phyloP scores from a whole-genome alignment of 2,113 vertebrate genomes.

The Scophthalmus maximus region DNA sequence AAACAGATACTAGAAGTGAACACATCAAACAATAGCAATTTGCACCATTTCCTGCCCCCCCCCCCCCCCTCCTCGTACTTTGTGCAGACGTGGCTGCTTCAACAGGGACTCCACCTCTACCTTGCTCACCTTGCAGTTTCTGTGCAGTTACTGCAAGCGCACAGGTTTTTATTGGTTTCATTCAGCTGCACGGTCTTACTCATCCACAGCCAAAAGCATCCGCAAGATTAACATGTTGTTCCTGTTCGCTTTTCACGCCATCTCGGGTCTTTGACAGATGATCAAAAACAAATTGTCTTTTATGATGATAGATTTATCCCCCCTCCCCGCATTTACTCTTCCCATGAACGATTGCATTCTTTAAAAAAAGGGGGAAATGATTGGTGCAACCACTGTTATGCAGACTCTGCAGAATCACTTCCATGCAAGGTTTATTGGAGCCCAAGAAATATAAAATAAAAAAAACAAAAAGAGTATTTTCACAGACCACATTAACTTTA shows the following conservation, averaged over 20 bases:
- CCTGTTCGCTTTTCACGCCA: not conserved
- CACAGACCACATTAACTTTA: too few species aligned
- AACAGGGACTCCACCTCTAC: slow-evolving; percentile 50
- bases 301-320: not conserved
- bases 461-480: too few species aligned
- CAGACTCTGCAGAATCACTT: too few species aligned
- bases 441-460: too few species aligned
- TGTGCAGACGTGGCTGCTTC: slow-evolving; percentile 54
- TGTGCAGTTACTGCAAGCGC: slow-evolving; percentile 40
- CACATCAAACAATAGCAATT: slow-evolving; percentile 40
- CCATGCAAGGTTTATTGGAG: too few species aligned
- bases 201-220: slow-evolving; percentile 5
- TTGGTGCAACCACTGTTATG: too few species aligned
- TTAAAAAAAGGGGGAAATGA: too few species aligned
- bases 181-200: slow-evolving; percentile 10
- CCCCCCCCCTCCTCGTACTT: not conserved
- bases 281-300: slow-evolving; percentile 7
- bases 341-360: too few species aligned
- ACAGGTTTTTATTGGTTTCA: slow-evolving; percentile 42
- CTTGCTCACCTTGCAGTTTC: slow-evolving; percentile 63
- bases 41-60: slow-evolving; percentile 63
- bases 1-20: not conserved
- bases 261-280: not conserved
- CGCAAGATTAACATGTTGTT: not conserved
- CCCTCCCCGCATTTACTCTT: not conserved